Conservation (phyloP, 1,140 invertebrate genomes). For the Anoplolepis gracilipes region DNA sequence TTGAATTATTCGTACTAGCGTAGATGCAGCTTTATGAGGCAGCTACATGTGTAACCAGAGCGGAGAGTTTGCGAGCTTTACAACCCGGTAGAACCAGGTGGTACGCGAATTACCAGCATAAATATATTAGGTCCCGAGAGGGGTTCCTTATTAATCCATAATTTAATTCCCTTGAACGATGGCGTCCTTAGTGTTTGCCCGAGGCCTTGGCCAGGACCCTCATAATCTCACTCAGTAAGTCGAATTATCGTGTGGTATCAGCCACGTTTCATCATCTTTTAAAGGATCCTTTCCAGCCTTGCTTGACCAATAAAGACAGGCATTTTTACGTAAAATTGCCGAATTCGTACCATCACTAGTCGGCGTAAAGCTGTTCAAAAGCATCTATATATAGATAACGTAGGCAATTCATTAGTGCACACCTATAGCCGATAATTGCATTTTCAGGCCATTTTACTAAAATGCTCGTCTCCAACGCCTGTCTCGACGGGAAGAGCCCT, state of each 20-base stretch:
- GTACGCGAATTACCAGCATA: constrained; percentile 70
- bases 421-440: constrained; percentile 85
- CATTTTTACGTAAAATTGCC: constrained; percentile 10
- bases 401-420: constrained; percentile 83
- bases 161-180: constrained; percentile 74
- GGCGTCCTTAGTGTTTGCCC: constrained; percentile 52
- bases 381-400: constrained; percentile 77
- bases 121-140: constrained; percentile 62
- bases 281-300: constrained; percentile 15
- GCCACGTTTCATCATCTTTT: not conserved
- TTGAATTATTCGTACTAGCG: constrained; percentile 51
- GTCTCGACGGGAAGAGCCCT: constrained; percentile 78
- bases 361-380: not conserved
- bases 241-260: constrained; percentile 13
- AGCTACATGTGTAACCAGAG: constrained; percentile 31
- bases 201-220: constrained; percentile 18
- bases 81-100: constrained; percentile 61
- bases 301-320: not conserved
- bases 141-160: constrained; percentile 74
- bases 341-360: constrained; percentile 12
- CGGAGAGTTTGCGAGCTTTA: constrained; percentile 49
- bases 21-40: constrained; percentile 37
- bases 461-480: constrained; percentile 78
- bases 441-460: constrained; percentile 85
- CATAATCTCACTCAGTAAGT: constrained; percentile 49